Evolutionary conservation across 2,113 vertebrate species (phyloP), one percentile per base, ranked within the genome.

Genomic region (Menura novaehollandiae): DNA sequence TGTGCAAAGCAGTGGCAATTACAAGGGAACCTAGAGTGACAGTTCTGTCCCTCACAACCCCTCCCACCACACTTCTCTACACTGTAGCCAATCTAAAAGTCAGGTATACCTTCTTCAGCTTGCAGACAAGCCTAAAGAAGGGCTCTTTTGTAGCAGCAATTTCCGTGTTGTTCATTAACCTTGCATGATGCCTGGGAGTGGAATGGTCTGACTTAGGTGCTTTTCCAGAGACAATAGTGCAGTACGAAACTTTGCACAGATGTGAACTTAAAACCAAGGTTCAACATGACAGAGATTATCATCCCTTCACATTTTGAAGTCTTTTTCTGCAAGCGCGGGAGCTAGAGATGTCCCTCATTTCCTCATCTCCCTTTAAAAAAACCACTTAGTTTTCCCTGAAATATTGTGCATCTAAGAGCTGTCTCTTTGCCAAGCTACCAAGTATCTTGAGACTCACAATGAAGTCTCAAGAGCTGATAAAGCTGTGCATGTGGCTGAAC

Each of bases 401-500:
- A 76, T 35, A 43, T 1, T 72, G 33, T 80, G 33, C 69, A 71
- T 74, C 39, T 58, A 71, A 47, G 49, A 72, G 19, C 52, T 26
- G 23, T 33, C 47, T 53, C 76, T 89, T 87, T 89, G 44, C 52
- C 47, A 90, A 89, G 59, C 28, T 87, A 51, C 41, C 35, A 32
- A 64, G 33, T 22, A 49, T 33, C 55, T 66, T 33, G n/a, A 64
- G 37, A 62, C 37, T 53, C 63, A 55, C 0, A 0, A 39, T 6
- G 26, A 41, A 62, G 33, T 71, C 75, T 86, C 72, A 44, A 88
- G 88, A 92, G 85, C 66, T 58, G 81, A 49, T 39, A 66, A 92
- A 85, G 39, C 41, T 69, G 41, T 52, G 75, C 27, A 20, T 32
- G 32, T 33, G 37, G 55, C 41, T 86, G 85, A 90, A 27, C 10